Evolutionary conservation across 2,113 vertebrate genomes (phyloP), one percentile per base, ranked within the genome.

Genomic region (Chauna torquata): DNA sequence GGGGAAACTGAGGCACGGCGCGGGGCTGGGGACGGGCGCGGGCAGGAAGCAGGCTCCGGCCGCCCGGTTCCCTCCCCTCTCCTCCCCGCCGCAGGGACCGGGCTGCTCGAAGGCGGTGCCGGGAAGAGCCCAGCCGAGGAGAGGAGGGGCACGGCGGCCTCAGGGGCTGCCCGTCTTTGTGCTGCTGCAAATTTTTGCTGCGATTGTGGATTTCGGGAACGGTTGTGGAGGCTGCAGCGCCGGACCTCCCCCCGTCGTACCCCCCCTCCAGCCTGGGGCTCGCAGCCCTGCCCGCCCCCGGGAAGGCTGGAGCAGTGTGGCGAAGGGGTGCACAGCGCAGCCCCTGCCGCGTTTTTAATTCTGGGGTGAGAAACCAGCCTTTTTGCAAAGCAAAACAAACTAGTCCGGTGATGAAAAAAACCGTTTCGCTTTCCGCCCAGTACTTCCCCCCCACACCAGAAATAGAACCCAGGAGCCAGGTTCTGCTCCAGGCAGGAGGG

Each of bases 1-100:
- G 28, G 79, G 81, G 84, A 91, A 95, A 94, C 95, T 88, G 95
- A 94, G 95, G 89, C 94, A 88, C 66, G 10, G 71, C 58, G 38
- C n/a, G 14, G 55, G 38, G 65, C 22, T 45, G 65, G 88, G 28
- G 58, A 38, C 34, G 69, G 65, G 42, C 19, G 42, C 28, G 34
- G 62, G 54, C 74, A 90, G 92, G 86, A 92, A 95, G 77, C 69
- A 28, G 50, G 36, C 91, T 76, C 49, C 22, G 20, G 55, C 71
- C 71, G 59, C 16, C 85, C 74, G 17, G 27, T 30, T 30, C 54
- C 44, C 44, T 38, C 42, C 74, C 61, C n/a, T 61, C 27, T 47
- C 57, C 55, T 38, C 55, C 38, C 84, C 49, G 15, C 30, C 25
- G 44, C 81, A 47, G 23, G 44, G 38, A 54, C 74, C 64, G 8